Conservation (phyloP, 1,140 invertebrate species). For the Platyura marginata region DNA sequence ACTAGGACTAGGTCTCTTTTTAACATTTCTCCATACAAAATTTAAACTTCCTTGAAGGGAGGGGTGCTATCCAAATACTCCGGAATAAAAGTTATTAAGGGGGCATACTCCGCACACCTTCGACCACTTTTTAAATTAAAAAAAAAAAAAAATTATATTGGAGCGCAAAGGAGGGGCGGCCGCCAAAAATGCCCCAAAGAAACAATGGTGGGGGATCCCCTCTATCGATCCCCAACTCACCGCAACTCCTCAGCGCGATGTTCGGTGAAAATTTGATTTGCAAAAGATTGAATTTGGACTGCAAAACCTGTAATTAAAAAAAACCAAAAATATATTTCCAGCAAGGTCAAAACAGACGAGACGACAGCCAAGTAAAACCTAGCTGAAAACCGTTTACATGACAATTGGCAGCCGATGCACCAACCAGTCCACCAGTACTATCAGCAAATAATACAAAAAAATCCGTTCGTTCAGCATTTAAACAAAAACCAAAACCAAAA, state of each 20-base stretch:
- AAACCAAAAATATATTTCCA: background rate
- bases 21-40: too few relatives aligned
- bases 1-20: too few relatives aligned
- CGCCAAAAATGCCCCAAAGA: background rate
- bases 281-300: background rate
- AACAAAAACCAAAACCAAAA: background rate
- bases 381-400: constrained; percentile 17
- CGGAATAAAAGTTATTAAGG: too few relatives aligned
- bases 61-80: too few relatives aligned
- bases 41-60: too few relatives aligned
- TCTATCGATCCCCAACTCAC: background rate
- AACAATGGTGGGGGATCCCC: background rate
- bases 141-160: too few relatives aligned
- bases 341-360: constrained; percentile 23
- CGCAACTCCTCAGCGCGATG: background rate
- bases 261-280: too few relatives aligned
- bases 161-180: background rate
- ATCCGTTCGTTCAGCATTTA: background rate
- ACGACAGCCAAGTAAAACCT: constrained; percentile 23
- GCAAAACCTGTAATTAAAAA: background rate
- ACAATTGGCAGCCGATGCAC: constrained; percentile 2
- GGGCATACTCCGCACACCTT: too few relatives aligned
- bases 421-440: too few relatives aligned
- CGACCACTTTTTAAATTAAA: too few relatives aligned
- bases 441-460: background rate